phyloP scores from a whole-genome alignment of 2,888 invertebrate genomes.

The Thalpophila matura region DNA sequence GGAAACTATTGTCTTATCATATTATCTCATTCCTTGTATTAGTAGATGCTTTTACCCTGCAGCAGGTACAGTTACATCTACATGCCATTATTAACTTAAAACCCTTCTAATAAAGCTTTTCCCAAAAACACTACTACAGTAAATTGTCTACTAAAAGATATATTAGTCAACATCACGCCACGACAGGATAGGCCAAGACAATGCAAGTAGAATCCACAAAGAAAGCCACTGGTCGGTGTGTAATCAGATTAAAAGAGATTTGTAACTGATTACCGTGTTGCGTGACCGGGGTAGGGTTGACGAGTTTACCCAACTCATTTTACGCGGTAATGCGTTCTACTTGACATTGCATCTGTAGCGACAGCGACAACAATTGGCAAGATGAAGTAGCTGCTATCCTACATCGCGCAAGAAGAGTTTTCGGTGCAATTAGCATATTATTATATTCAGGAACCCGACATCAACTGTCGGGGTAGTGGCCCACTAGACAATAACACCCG shows the following conservation, averaged over 20 bases:
- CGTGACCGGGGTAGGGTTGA: slow-evolving; percentile 60
- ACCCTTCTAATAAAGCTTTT: not conserved
- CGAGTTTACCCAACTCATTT: not conserved
- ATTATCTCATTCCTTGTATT: too few relatives aligned
- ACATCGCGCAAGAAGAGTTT: too few relatives aligned
- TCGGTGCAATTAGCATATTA: too few relatives aligned
- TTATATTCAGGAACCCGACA: too few relatives aligned
- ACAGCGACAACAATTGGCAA: too few relatives aligned
- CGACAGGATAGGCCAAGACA: slow-evolving; percentile 11
- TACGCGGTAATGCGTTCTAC: not conserved
- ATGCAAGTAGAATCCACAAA: slow-evolving; percentile 31
- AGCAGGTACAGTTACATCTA: too few relatives aligned
- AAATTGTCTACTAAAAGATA: not conserved
- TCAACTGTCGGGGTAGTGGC: too few relatives aligned
- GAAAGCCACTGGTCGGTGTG: slow-evolving; percentile 23
- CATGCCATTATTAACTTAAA: too few relatives aligned
- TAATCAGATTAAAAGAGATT: slow-evolving; percentile 71
- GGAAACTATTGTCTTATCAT: too few relatives aligned
- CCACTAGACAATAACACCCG: too few relatives aligned
- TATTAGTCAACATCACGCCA: slow-evolving; percentile 9
- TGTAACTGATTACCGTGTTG: slow-evolving; percentile 65
- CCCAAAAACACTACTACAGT: not conserved
- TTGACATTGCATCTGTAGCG: too few relatives aligned
- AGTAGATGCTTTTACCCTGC: not conserved
- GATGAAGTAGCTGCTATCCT: too few relatives aligned